phyloP scores from a whole-genome alignment of 2,113 vertebrate genomes.

The Gallinago jamesoni region DNA sequence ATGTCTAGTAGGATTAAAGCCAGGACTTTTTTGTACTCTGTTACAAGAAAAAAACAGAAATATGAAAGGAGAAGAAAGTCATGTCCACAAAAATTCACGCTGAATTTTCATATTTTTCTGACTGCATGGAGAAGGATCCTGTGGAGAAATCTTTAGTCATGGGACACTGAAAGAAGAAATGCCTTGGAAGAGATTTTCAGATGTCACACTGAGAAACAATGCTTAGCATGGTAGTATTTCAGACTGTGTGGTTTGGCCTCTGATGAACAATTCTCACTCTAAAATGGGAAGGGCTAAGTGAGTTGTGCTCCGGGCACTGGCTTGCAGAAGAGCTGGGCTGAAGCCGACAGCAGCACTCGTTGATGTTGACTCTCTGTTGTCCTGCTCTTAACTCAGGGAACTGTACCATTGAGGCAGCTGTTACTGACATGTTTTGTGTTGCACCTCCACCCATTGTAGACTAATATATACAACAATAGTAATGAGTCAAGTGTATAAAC shows the following conservation, averaged over 20 bases:
- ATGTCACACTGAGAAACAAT: conserved; percentile 24
- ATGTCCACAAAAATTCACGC: not conserved
- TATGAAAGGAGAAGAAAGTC: not conserved
- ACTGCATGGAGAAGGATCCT: not conserved
- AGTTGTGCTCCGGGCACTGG: not conserved
- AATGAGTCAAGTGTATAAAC: not conserved
- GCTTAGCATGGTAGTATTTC: not conserved
- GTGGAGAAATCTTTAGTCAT: conserved; percentile 18
- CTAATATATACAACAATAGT: not conserved
- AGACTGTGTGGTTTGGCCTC: conserved; percentile 30
- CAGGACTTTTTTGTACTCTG: not conserved
- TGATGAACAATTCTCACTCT: not conserved
- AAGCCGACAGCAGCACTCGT: not conserved
- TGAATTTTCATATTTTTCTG: not conserved
- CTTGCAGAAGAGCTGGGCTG: not conserved
- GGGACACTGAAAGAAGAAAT: not conserved
- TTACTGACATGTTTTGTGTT: not conserved
- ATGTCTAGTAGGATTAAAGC: not conserved
- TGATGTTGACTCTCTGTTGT: not conserved
- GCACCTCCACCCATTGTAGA: not conserved
- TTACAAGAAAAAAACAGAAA: not conserved
- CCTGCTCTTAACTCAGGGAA: not conserved
- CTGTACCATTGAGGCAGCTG: not conserved
- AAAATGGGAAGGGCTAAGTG: not conserved
- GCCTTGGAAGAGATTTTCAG: not conserved